These are phyloP conservation scores for Epiblema foenella DNA, from an alignment of 2,888 invertebrate genomes.

Conservation along the genomic window DNA sequence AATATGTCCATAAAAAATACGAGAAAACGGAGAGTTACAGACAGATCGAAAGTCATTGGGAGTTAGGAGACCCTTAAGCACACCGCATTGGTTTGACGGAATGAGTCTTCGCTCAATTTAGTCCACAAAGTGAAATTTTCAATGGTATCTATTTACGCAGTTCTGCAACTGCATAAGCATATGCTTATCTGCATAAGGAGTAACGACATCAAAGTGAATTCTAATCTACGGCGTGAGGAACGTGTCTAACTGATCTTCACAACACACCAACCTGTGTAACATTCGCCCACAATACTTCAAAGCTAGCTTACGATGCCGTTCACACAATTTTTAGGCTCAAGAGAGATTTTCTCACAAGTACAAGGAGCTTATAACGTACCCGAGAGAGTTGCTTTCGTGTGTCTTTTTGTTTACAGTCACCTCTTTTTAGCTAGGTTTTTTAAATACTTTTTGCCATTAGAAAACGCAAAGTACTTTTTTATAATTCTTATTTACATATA, in stretches of 20 bases:
- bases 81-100: neutral
- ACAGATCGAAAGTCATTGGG: too few species aligned
- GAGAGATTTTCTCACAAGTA: neutral
- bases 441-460: neutral
- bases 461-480: too few species aligned
- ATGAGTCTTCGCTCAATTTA: neutral
- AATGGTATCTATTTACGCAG: neutral
- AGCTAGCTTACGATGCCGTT: conserved; percentile 4
- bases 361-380: neutral
- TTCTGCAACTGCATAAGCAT: too few species aligned
- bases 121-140: neutral
- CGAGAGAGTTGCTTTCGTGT: neutral
- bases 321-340: conserved; percentile 1
- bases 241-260: conserved; percentile 15
- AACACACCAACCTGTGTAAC: neutral
- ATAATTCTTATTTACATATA: neutral
- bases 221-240: neutral
- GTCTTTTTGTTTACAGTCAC: neutral
- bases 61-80: too few species aligned
- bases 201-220: conserved; percentile 18
- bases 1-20: too few species aligned
- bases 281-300: conserved; percentile 5
- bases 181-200: too few species aligned
- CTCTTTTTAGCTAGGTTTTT: neutral
- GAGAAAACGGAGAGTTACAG: too few species aligned